Percentiles rank a stretch among this genome's conserved stretches.
Conservation (phyloP, 2,113 vertebrate species). For the Salvelinus fontinalis region DNA sequence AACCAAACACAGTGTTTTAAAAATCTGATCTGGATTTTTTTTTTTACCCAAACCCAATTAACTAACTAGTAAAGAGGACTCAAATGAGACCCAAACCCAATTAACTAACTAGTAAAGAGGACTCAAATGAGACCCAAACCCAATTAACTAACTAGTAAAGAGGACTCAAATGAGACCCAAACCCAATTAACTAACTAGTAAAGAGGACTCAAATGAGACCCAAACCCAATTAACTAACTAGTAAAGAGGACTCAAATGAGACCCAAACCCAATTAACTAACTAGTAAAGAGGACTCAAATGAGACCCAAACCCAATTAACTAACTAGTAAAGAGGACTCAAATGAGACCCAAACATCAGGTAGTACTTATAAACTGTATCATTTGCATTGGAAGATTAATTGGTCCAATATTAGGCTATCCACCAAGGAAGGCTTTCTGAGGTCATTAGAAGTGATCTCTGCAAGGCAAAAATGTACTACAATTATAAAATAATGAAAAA, state of each 20-base stretch:
- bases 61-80: conserved; percentile 8
- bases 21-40: not conserved
- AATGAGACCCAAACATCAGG: conserved; percentile 8
- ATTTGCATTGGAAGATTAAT: not conserved
- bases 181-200: too few species aligned
- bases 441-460: conserved; percentile 16
- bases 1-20: not conserved
- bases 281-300: too few species aligned
- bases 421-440: conserved; percentile 31
- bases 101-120: too few species aligned
- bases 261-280: not conserved
- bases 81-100: not conserved
- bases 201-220: conserved; percentile 12
- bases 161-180: conserved; percentile 15
- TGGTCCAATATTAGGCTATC: conserved; percentile 16
- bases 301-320: too few species aligned
- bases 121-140: conserved; percentile 11
- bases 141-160: too few species aligned
- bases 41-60: not conserved
- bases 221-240: not conserved
- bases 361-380: not conserved
- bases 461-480: conserved; percentile 23
- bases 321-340: conserved; percentile 10
- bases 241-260: too few species aligned
- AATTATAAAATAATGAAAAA: conserved; percentile 48